Conservation (phyloP, 2,888 invertebrate species). For the Imbricaverruca yamaguchii region DNA sequence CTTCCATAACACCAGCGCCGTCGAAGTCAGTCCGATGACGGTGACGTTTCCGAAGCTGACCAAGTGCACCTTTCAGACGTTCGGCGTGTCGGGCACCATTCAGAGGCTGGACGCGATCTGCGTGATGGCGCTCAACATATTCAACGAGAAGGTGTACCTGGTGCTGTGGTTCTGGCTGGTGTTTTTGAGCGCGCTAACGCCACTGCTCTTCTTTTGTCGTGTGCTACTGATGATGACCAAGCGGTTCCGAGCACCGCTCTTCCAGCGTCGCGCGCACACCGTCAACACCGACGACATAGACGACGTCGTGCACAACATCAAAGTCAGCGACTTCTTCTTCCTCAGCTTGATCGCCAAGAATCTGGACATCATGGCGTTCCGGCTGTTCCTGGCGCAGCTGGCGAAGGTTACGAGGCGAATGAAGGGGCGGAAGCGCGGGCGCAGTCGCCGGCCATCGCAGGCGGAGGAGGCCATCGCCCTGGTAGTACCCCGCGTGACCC, state of each 20-base stretch:
- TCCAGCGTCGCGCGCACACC: constrained; percentile 29
- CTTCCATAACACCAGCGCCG: constrained; percentile 57
- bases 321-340: constrained; percentile 33
- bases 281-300: constrained; percentile 30
- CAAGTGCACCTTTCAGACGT: constrained; percentile 86
- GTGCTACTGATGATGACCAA: constrained; percentile 29
- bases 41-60: constrained; percentile 70
- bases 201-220: constrained; percentile 66
- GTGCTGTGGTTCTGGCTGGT: constrained; percentile 92
- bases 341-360: constrained; percentile 33
- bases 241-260: constrained; percentile 29
- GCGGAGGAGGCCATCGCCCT: neutral
- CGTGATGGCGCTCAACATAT: constrained; percentile 77
- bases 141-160: constrained; percentile 88
- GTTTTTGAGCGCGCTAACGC: constrained; percentile 62
- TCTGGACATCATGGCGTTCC: constrained; percentile 30
- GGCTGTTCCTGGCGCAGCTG: constrained; percentile 30
- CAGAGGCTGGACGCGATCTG: constrained; percentile 80
- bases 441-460: neutral
- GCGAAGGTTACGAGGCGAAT: neutral
- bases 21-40: constrained; percentile 80
- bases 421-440: neutral
- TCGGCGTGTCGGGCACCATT: constrained; percentile 76
- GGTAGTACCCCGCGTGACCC: neutral
- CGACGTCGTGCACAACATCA: constrained; percentile 28